These are phyloP conservation scores for Tragulus kanchil DNA, from an alignment of 2,113 vertebrate species.

Conservation along the genomic window DNA sequence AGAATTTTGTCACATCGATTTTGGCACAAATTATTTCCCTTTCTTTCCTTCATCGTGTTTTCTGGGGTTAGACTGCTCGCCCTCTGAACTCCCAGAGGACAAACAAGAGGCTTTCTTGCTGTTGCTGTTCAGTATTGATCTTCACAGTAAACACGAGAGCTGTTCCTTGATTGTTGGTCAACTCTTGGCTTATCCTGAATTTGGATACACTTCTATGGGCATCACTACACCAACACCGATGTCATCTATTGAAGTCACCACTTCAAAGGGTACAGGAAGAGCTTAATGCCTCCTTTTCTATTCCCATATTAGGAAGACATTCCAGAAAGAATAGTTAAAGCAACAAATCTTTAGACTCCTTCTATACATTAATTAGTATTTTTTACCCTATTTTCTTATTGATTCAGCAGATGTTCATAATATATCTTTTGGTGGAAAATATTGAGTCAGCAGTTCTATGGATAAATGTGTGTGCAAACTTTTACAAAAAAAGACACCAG, in stretches of 20 bases:
- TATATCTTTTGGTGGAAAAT: not conserved
- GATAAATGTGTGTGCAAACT: not conserved
- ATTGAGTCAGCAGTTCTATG: not conserved
- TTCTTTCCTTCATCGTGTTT: not conserved
- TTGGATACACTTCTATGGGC: conserved; percentile 25
- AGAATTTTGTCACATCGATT: not conserved
- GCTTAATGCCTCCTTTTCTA: not conserved
- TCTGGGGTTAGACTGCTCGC: not conserved
- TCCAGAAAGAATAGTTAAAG: not conserved
- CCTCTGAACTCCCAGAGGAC: not conserved
- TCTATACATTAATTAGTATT: not conserved
- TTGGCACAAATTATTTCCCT: not conserved
- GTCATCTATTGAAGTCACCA: not conserved
- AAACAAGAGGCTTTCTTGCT: not conserved
- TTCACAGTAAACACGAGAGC: not conserved
- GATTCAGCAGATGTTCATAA: not conserved
- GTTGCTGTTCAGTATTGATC: not conserved
- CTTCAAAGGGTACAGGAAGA: not conserved
- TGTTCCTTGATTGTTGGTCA: not conserved
- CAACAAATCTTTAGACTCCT: not conserved
- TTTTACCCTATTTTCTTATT: not conserved
- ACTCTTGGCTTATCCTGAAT: not conserved
- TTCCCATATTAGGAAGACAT: not conserved
- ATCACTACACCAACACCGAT: not conserved
- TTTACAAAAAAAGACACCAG: not conserved